Conservation (phyloP, 2,797 vertebrate species). For the Percopsis omiscomaycus region DNA sequence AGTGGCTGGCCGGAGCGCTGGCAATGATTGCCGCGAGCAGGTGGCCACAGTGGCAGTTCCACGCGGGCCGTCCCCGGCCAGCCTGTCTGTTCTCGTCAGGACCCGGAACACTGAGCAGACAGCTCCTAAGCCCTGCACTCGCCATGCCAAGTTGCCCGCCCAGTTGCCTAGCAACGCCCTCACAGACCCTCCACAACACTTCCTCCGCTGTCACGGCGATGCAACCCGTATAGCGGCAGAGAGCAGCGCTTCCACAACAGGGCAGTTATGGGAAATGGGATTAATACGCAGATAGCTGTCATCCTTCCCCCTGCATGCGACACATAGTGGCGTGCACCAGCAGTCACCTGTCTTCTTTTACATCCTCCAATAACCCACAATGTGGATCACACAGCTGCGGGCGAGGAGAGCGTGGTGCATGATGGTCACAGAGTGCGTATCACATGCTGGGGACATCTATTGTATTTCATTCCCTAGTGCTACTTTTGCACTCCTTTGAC, state of each 20-base stretch:
- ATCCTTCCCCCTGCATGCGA: slow-evolving; percentile 8
- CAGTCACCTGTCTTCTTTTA: slow-evolving; percentile 9
- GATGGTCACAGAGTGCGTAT: not conserved
- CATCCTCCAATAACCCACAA: slow-evolving; percentile 8
- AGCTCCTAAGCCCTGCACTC: slow-evolving; percentile 71
- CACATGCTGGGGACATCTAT: slow-evolving; percentile 4
- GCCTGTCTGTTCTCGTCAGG: slow-evolving; percentile 83
- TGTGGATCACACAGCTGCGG: not conserved
- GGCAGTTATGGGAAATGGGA: slow-evolving; percentile 36
- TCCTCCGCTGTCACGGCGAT: slow-evolving; percentile 60
- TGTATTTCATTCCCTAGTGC: slow-evolving; percentile 1
- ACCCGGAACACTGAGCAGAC: slow-evolving; percentile 83
- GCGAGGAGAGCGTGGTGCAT: slow-evolving; percentile 10
- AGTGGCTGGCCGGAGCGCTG: slow-evolving; percentile 78
- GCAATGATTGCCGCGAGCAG: slow-evolving; percentile 82
- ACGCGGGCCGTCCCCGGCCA: slow-evolving; percentile 72
- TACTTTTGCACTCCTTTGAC: not conserved
- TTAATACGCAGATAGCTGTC: slow-evolving; percentile 14
- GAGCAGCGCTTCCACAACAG: slow-evolving; percentile 45
- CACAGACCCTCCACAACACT: slow-evolving; percentile 69
- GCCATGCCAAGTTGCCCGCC: slow-evolving; percentile 73
- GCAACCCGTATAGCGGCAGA: slow-evolving; percentile 40
- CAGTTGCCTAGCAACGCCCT: slow-evolving; percentile 69
- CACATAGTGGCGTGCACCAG: not conserved
- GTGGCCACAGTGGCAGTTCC: slow-evolving; percentile 83